Evolutionary conservation across 2,888 invertebrate genomes (phyloP), one percentile per base, ranked within the genome.

Genomic region (Gerris lacustris): DNA sequence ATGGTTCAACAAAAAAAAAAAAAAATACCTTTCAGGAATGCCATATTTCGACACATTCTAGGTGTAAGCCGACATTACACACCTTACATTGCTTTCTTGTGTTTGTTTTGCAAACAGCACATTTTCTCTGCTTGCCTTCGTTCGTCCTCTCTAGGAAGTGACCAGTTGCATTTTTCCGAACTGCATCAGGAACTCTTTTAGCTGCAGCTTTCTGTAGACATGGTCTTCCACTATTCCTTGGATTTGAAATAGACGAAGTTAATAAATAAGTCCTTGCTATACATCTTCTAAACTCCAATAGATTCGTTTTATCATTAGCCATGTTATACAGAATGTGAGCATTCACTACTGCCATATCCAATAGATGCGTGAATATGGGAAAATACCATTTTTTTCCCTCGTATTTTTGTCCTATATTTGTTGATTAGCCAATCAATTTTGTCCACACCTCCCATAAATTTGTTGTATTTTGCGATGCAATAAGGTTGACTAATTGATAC

Each of bases 81-180:
- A 68, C 63, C 68, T 43, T 44, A 44, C 67, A 71, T 47, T 71
- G 63, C 45, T 71, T 71, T 11, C 70, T 67, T 55, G 63, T 63
- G 44, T 70, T 70, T 63, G 44, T 67, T 67, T 71, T 68, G 64
- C 71, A 71, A 18, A 71, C 68, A 11, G 67, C 66, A 44, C 71
- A 71, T n/a, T 71, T 71, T 18, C 71, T 68, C 43, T 71, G 71
- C 44, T 45, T 71, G 15, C 71, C 71, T 45, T 63, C 47, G 7
- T 43, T n/a, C 5, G 71, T 71, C 45, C 68, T 31, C 17, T 68
- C 62, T 6, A 71, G 31, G 45, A 63, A 44, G 18, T 71, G 71
- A 6, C 68, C 67, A n/a, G 45, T 64, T 44, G 6, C 47, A 45
- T 64, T 64, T 63, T n/a, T 47, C 15, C 70, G 7, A 44, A 71